Base-by-base conservation (phyloP, 2,888 invertebrate species). In the Itoplectis maculator region DNA sequence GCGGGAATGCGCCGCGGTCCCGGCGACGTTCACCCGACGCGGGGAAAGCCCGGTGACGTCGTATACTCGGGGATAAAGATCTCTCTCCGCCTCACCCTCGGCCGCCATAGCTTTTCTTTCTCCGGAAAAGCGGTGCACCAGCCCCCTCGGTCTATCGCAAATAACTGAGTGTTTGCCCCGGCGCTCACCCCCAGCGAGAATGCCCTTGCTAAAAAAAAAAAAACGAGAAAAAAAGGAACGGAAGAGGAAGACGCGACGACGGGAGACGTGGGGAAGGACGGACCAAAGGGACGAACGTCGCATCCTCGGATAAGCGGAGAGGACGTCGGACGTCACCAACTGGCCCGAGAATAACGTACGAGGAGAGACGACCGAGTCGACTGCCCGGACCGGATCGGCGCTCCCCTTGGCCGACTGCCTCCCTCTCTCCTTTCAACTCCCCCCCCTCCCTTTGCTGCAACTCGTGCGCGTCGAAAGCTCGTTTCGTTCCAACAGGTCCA, bases 401-500 rank as follows among this genome's bases (percentile, higher is more conserved):
- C 15, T 18, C 23, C 29, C 51, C 51, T 75, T 65, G 20, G 37
- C 59, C 63, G 61, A 59, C 49, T 35, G n/a, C 29, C 5, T 5
- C 29, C 29, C 5, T 29, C 29, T 29, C 29, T 5, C 29, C 29
- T 29, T 5, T 5, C 29, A 3, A 3, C 29, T 29, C 29, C 29
- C 29, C 42, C 13, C 20, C n/a, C 42, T 40, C 68, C 69, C 72
- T 81, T 84, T 74, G 73, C 66, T 79, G 74, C 77, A 79, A 81
- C 73, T 77, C 83, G 76, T 83, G 83, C 77, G 83, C 63, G 75
- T 81, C 59, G 70, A 72, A 56, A 82, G 70, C 76, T 73, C 63
- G 79, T 65, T 80, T 69, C 76, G 81, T 80, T 72, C 81, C 78
- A 84, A 83, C 84, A 83, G 82, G 83, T 84, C 61, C 56, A 37